Evolutionary conservation across 2,113 vertebrate genomes (phyloP).

Genomic region (Oncorhynchus clarkii): DNA sequence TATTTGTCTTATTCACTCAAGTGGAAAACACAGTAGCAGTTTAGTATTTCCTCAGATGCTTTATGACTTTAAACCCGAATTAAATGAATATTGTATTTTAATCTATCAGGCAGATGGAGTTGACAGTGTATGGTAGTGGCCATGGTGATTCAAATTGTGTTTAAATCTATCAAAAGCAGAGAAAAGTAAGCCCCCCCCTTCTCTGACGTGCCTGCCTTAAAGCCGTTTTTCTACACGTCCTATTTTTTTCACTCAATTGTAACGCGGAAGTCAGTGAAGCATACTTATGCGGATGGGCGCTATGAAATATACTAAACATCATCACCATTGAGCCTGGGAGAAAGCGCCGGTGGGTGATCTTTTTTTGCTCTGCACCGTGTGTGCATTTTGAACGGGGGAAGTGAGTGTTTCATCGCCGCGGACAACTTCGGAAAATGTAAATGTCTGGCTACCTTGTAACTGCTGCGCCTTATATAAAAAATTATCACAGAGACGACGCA

Average conservation of each 20-base stretch:
- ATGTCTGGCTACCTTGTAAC: background rate
- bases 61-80: no score
- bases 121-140: no score
- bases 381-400: background rate
- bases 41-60: no score
- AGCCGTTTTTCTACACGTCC: slow-evolving; percentile 20
- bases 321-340: slow-evolving; percentile 31
- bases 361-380: background rate
- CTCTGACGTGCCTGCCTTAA: slow-evolving; percentile 50
- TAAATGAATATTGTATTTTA: no score
- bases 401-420: background rate
- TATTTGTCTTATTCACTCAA: no score
- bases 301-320: slow-evolving; percentile 57
- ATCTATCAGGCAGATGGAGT: no score
- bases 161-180: no score
- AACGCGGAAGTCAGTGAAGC: slow-evolving; percentile 76
- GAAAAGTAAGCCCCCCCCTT: background rate
- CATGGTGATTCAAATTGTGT: no score
- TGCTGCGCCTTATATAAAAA: slow-evolving; percentile 17
- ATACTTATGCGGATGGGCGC: slow-evolving; percentile 47
- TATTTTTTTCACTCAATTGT: slow-evolving; percentile 31
- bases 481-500: background rate
- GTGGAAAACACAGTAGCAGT: no score
- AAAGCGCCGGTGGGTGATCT: slow-evolving; percentile 54
- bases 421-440: background rate